Conservation (phyloP, 1,140 invertebrate genomes). For the Eupristina koningsbergeri region DNA sequence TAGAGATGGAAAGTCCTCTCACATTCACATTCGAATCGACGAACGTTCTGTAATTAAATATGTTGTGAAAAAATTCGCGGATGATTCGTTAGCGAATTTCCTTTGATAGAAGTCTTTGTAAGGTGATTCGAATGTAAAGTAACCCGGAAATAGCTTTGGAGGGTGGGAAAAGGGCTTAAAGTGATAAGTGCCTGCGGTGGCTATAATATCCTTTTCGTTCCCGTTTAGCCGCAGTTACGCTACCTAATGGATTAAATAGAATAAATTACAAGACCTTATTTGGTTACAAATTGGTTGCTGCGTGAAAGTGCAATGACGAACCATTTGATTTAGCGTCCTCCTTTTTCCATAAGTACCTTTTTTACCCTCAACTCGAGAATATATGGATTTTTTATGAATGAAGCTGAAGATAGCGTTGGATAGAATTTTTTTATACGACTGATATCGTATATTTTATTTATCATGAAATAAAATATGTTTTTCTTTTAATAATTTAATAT, state of each 20-base stretch:
- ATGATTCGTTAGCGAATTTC: slow-evolving; percentile 47
- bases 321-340: neutral
- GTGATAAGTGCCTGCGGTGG: slow-evolving; percentile 54
- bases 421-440: too few relatives aligned
- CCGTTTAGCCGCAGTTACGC: slow-evolving; percentile 9
- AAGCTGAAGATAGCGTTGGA: too few relatives aligned
- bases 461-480: too few relatives aligned
- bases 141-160: slow-evolving; percentile 40
- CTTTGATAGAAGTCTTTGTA: slow-evolving; percentile 42
- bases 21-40: too few relatives aligned
- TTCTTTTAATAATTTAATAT: too few relatives aligned
- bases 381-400: too few relatives aligned
- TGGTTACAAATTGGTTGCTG: slow-evolving; percentile 59
- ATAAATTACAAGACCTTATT: slow-evolving; percentile 61
- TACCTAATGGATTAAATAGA: slow-evolving; percentile 61
- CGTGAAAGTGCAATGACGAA: neutral
- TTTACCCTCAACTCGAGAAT: neutral
- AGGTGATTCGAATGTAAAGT: slow-evolving; percentile 56
- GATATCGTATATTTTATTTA: too few relatives aligned
- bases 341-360: neutral
- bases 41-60: too few relatives aligned
- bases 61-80: neutral
- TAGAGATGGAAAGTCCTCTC: neutral
- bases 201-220: slow-evolving; percentile 34
- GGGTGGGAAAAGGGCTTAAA: slow-evolving; percentile 41